Percentiles rank a stretch among this genome's conserved stretches.
Conservation (phyloP, 2,797 vertebrate genomes). For the Cossypha dichroa region DNA sequence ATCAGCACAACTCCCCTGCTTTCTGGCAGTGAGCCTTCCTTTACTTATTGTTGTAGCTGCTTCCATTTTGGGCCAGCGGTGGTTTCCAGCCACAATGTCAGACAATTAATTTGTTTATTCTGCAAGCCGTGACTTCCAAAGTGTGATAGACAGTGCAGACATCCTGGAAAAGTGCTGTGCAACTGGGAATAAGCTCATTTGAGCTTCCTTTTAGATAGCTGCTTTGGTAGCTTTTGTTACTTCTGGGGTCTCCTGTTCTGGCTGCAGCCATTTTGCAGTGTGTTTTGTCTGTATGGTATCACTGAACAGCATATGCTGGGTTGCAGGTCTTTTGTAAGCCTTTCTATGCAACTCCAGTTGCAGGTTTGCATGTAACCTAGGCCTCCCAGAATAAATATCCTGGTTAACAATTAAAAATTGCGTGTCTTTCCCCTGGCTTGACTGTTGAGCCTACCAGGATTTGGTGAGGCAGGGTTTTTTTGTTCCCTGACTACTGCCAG, state of each 20-base stretch:
- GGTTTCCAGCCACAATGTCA: conserved; percentile 34
- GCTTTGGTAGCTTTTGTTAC: background rate
- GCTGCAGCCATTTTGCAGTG: conserved; percentile 14
- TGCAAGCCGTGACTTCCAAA: background rate
- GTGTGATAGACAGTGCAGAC: conserved; percentile 27
- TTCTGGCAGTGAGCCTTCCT: conserved; percentile 10
- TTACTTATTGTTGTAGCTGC: conserved; percentile 34
- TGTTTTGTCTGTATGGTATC: background rate
- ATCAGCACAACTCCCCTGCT: conserved; percentile 1
- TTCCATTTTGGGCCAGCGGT: conserved; percentile 40
- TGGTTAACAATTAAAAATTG: background rate
- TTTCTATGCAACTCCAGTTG: background rate
- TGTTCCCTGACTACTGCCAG: background rate
- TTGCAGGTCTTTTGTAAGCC: background rate
- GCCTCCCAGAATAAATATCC: background rate
- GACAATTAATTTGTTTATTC: conserved; percentile 54
- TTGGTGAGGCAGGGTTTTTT: background rate
- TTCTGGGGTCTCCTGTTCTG: background rate
- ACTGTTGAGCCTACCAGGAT: background rate
- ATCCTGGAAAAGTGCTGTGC: conserved; percentile 16
- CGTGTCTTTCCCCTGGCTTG: background rate
- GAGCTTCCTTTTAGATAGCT: conserved; percentile 17
- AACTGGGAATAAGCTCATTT: background rate
- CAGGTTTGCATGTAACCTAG: background rate
- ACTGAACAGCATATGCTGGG: background rate